Evolutionary conservation across 2,888 invertebrate genomes (phyloP).

Genomic region (Caenorhabditis sinica): DNA sequence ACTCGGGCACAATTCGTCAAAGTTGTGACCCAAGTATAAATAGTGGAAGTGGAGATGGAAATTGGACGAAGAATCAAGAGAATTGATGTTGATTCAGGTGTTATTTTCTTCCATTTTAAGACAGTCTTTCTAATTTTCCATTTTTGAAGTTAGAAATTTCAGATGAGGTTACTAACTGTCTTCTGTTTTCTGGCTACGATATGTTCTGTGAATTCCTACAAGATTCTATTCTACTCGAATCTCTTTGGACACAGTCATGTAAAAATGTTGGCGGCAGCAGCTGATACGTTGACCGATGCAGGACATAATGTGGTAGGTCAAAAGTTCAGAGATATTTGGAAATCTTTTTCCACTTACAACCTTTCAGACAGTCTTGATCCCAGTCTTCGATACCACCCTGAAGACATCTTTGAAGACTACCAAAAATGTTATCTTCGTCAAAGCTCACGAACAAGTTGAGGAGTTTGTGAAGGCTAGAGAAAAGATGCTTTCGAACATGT

Average conservation of each 20-base stretch:
- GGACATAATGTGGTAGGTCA: constrained; percentile 68
- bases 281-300: constrained; percentile 67
- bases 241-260: constrained; percentile 70
- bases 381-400: constrained; percentile 40
- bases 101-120: neutral
- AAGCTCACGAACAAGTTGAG: constrained; percentile 29
- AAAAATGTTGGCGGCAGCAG: constrained; percentile 58
- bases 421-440: constrained; percentile 48
- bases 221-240: constrained; percentile 69
- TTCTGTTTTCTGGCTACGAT: neutral
- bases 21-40: constrained; percentile 40
- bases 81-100: neutral
- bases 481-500: constrained; percentile 46
- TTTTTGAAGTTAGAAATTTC: constrained; percentile 11
- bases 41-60: constrained; percentile 1
- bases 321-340: neutral
- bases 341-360: no score
- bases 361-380: constrained; percentile 65
- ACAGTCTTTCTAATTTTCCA: neutral
- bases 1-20: constrained; percentile 36
- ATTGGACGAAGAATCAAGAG: constrained; percentile 9
- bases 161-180: constrained; percentile 41
- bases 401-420: constrained; percentile 47
- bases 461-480: constrained; percentile 37
- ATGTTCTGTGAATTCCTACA: constrained; percentile 35